Base-by-base conservation (phyloP, 2,113 vertebrate genomes). In the Charina bottae region DNA sequence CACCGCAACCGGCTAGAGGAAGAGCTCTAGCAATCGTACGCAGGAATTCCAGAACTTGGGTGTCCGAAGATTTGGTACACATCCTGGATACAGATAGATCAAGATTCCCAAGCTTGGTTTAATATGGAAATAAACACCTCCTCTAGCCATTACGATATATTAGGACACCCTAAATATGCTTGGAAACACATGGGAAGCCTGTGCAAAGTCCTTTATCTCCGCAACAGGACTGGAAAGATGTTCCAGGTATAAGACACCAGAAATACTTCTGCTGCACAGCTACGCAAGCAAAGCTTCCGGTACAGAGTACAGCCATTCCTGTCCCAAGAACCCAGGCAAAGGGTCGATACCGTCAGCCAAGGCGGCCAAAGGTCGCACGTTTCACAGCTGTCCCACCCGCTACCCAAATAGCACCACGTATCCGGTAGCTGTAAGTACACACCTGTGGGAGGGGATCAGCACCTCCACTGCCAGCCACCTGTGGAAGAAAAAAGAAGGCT, bases 401-500 rank as follows among this genome's bases (percentile, higher is more conserved):
- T 93, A 93, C 94, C 95, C 91, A 93, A 92, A 92, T 93, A 96
- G 96, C 93, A 93, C 28, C 49, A 95, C 91, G 94, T 33, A 96
- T 94, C 92, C 96, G 97, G 97, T 97, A 97, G 95, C 96, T 96
- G 94, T 95, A 96, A 94, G 98, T 98, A 98, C 98, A 98, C 98
- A 98, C 98, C 98, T 98, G 97, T 97, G 97, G 97, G 97, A 97
- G 97, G 97, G 96, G 95, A 97, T 97, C 97, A 98, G 98, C 98
- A 98, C 98, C 98, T 98, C 97, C 98, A 98, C 98, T 97, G 96
- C 96, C 97, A 98, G 97, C 96, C 97, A 98, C 98, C 98, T 98
- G 98, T 96, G 98, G 97, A 98, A 98, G 98, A 98, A 97, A 98
- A 98, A 97, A 97, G 98, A 96, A 98, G 98, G 98, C 98, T 98